These are phyloP conservation scores for Mactromeris polynyma DNA, from an alignment of 2,888 invertebrate species.

Conservation along the genomic window DNA sequence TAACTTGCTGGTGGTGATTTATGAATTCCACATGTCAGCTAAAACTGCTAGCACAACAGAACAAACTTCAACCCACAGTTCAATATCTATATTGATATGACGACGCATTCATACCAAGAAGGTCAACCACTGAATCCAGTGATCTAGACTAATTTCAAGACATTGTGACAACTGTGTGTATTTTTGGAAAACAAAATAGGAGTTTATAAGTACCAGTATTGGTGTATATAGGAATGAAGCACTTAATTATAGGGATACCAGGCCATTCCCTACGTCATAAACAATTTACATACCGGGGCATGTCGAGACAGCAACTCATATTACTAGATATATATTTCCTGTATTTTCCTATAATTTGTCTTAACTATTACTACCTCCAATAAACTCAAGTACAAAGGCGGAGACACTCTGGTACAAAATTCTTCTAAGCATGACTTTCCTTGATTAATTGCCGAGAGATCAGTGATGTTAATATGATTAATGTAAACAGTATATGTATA, in stretches of 20 bases:
- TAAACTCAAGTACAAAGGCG: not conserved
- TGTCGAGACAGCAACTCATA: conserved; percentile 29
- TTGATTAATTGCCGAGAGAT: not conserved
- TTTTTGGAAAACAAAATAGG: conserved; percentile 3
- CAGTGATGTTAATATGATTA: not conserved
- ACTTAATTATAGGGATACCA: not conserved
- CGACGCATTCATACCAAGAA: not conserved
- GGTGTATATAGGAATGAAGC: not conserved
- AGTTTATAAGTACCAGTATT: not conserved
- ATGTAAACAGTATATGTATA: not conserved
- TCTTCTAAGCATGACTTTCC: not conserved
- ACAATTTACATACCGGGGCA: conserved; percentile 4
- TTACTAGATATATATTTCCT: conserved; percentile 36
- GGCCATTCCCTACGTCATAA: not conserved
- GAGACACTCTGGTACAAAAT: not conserved
- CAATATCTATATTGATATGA: not conserved
- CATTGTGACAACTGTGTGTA: conserved; percentile 1
- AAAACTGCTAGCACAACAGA: not conserved
- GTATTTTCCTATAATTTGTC: conserved; percentile 18
- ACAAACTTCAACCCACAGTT: not conserved
- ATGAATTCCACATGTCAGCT: too few relatives aligned
- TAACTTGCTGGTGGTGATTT: too few relatives aligned
- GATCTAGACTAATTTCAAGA: conserved; percentile 10
- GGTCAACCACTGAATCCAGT: not conserved
- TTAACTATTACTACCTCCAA: not conserved